Evolutionary conservation across 2,888 invertebrate species (phyloP), one percentile per base, ranked within the genome.

Genomic region (Catotricha subobsoleta): DNA sequence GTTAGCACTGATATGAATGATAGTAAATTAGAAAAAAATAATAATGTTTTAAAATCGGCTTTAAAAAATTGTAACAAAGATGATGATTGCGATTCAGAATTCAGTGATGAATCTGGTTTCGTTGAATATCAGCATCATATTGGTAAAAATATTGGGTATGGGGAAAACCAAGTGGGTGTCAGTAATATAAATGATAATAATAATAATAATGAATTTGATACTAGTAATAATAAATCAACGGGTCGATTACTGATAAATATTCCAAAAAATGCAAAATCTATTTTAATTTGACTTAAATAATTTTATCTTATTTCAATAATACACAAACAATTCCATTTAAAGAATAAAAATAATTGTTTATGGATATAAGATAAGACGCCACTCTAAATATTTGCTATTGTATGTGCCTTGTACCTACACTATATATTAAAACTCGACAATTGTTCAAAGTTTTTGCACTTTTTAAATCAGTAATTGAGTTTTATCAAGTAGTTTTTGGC

Each of bases 101-200:
- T 83, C 56, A 86, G 86, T 58, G 88, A 90, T 54, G 90, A 91
- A 59, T 87, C 86, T 43, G 90, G 90, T 3, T 90, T 87, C 61
- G 88, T 86, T 21, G 90, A 90, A 57, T 69, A 70, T 43, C 63
- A 75, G 46, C 77, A 76, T 9, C 31, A 25, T 21, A 20, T 39
- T n/a, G 19, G 30, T 19, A 36, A 25, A 29, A 35, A 43, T 21
- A 40, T 44, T 39, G 19, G 13, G 9, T 3, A 7, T 19, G 19
- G 5, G 7, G 20, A 21, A 4, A 21, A 25, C 5, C 7, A 2
- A 12, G 20, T 21, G 8, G 20, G 13, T n/a, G 13, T 19, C 9
- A 7, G 36, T n/a, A 36, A 25, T 36, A 23, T 23, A 6, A 23
- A 36, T n/a, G 36, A 21, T 9, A 36, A 36, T 10, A 36, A 36